phyloP scores from a whole-genome alignment of 2,113 vertebrate species.

The Chaetodon auriga region DNA sequence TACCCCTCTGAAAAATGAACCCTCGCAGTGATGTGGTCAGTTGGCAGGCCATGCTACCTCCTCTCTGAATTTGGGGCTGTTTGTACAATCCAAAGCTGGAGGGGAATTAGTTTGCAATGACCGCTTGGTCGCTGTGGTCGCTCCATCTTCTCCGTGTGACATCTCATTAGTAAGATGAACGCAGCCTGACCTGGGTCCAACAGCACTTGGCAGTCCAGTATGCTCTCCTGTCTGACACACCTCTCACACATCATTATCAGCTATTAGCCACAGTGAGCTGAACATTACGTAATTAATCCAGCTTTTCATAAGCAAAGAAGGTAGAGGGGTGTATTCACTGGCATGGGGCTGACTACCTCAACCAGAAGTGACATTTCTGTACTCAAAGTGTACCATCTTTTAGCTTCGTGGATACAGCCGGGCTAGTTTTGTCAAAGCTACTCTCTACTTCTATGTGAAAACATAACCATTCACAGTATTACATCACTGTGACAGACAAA shows the following conservation, averaged over 20 bases:
- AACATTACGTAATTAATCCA: slow-evolving; percentile 80
- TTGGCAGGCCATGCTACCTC: slow-evolving; percentile 70
- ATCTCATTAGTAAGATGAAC: slow-evolving; percentile 86
- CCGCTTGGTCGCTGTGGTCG: slow-evolving; percentile 70
- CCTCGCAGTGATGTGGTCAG: slow-evolving; percentile 76
- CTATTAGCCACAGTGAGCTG: slow-evolving; percentile 82
- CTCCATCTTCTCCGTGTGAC: slow-evolving; percentile 80
- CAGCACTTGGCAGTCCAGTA: slow-evolving; percentile 79
- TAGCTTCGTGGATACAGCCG: not conserved
- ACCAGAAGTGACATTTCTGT: slow-evolving; percentile 12
- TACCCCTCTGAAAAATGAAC: slow-evolving; percentile 78
- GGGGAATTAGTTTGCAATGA: slow-evolving; percentile 78
- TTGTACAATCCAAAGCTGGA: slow-evolving; percentile 69
- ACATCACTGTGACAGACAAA: not conserved
- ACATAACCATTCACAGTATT: not conserved
- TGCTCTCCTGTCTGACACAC: slow-evolving; percentile 75
- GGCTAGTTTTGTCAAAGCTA: not conserved
- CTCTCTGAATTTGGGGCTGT: slow-evolving; percentile 71
- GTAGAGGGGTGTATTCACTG: slow-evolving; percentile 28
- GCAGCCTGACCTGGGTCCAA: slow-evolving; percentile 79
- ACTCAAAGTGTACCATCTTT: not conserved
- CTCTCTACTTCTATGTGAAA: not conserved
- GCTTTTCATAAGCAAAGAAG: slow-evolving; percentile 72
- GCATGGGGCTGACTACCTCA: not conserved
- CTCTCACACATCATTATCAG: slow-evolving; percentile 85